These are phyloP conservation scores for Betta splendens DNA, from an alignment of 2,797 vertebrate genomes.

Conservation along the genomic window DNA sequence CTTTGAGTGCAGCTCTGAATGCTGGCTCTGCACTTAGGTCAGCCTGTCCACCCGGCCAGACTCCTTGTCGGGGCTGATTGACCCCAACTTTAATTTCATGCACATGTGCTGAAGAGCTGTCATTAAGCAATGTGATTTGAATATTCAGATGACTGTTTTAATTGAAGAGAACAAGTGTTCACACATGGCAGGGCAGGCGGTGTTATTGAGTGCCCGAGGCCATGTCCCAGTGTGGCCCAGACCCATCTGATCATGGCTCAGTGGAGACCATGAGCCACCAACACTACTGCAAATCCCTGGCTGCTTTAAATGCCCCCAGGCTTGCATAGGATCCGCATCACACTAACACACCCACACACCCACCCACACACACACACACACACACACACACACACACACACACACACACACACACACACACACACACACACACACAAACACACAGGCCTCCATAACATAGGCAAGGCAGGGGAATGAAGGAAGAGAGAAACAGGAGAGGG, in stretches of 20 bases:
- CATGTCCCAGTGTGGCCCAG: slow-evolving; percentile 65
- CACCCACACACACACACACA: slow-evolving; percentile 33
- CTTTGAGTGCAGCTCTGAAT: slow-evolving; percentile 22
- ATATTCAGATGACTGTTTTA: slow-evolving; percentile 81
- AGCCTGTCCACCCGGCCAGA: slow-evolving; percentile 21
- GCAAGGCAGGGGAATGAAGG: slow-evolving; percentile 6
- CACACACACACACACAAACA: slow-evolving; percentile 28
- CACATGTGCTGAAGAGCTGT: slow-evolving; percentile 58
- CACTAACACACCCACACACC: no score
- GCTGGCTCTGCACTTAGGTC: slow-evolving; percentile 27
- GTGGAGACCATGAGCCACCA: slow-evolving; percentile 67
- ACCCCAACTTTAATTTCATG: slow-evolving; percentile 63
- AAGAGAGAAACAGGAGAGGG: slow-evolving; percentile 7
- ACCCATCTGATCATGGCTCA: slow-evolving; percentile 78
- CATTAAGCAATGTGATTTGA: slow-evolving; percentile 75
- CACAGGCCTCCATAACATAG: slow-evolving; percentile 3
- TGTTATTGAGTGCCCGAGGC: slow-evolving; percentile 75
- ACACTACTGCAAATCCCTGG: slow-evolving; percentile 59
- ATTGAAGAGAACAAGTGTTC: slow-evolving; percentile 80
- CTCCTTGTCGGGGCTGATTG: slow-evolving; percentile 35
- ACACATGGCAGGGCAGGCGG: slow-evolving; percentile 74
- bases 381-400: slow-evolving; percentile 28
- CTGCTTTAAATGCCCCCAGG: slow-evolving; percentile 77
- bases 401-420: slow-evolving; percentile 27
- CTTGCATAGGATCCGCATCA: slow-evolving; percentile 37